Conservation (phyloP, 2,888 invertebrate species). For the Aproaerema taeniolella region DNA sequence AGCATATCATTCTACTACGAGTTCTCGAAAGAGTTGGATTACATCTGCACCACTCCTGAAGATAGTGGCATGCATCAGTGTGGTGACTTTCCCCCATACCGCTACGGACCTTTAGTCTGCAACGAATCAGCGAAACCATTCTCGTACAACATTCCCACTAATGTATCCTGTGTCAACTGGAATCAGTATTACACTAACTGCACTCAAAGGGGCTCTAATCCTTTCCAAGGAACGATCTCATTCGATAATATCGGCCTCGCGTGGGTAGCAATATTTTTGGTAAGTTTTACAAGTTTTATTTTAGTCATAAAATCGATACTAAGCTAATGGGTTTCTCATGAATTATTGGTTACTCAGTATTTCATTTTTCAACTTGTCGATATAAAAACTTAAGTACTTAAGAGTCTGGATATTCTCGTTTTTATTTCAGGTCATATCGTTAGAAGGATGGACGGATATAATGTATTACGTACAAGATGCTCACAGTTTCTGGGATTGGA, state of each 20-base stretch:
- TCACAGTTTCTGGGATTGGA: slow-evolving; percentile 99
- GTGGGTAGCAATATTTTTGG: slow-evolving; percentile 99
- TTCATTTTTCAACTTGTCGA: too few species aligned
- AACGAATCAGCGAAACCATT: slow-evolving; percentile 82
- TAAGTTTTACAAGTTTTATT: too few species aligned
- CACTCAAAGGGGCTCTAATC: slow-evolving; percentile 94
- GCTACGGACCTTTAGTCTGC: slow-evolving; percentile 85
- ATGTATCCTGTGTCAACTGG: slow-evolving; percentile 96
- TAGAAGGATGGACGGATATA: slow-evolving; percentile 99
- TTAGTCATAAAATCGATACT: too few species aligned
- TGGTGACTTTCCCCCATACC: slow-evolving; percentile 87
- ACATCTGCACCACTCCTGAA: slow-evolving; percentile 95
- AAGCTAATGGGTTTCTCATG: too few species aligned
- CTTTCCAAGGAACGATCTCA: slow-evolving; percentile 98
- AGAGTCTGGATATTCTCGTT: too few species aligned
- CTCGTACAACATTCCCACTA: slow-evolving; percentile 80
- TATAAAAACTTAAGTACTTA: too few species aligned
- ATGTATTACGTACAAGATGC: slow-evolving; percentile 99
- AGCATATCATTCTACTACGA: slow-evolving; percentile 91
- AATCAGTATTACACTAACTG: slow-evolving; percentile 98
- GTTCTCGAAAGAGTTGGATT: slow-evolving; percentile 94
- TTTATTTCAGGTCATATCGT: slow-evolving; percentile 91
- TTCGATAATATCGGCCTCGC: slow-evolving; percentile 99
- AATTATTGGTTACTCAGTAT: too few species aligned
- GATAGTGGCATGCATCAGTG: slow-evolving; percentile 97